phyloP scores from a whole-genome alignment of 2,113 vertebrate species.

The Camelus bactrianus region DNA sequence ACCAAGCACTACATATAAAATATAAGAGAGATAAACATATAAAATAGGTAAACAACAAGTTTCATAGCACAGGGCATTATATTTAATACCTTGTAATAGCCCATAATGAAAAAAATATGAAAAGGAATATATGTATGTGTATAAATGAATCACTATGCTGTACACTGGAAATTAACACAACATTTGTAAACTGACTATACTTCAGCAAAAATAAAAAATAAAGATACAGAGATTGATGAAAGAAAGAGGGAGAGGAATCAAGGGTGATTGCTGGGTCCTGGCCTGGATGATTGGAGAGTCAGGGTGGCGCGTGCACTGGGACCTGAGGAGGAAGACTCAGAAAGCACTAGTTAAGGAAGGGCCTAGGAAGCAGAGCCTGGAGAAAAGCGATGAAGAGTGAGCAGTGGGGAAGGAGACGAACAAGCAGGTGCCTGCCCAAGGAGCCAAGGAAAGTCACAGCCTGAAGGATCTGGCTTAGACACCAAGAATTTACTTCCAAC shows the following conservation, averaged over 20 bases:
- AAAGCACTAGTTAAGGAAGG: background rate
- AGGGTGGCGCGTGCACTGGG: background rate
- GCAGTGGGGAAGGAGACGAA: background rate
- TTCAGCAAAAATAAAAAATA: too few species aligned
- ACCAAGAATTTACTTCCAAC: background rate
- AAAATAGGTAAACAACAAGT: too few species aligned
- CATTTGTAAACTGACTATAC: too few species aligned
- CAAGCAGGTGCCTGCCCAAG: accelerated
- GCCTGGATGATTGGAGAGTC: accelerated
- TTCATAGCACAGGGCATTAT: too few species aligned
- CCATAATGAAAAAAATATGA: too few species aligned
- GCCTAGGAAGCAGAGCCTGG: background rate
- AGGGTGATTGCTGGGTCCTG: background rate
- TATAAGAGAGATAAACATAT: too few species aligned
- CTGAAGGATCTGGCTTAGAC: background rate
- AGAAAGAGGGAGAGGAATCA: background rate
- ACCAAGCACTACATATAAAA: too few species aligned
- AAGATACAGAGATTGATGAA: background rate
- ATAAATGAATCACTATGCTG: too few species aligned
- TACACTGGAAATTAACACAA: too few species aligned
- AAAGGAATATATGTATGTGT: too few species aligned
- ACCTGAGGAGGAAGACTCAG: background rate
- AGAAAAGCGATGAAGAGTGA: background rate
- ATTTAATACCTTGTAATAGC: too few species aligned
- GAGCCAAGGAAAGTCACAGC: background rate